A percentile compares a stretch with the other conserved stretches of the same genome.
Conservation (phyloP, 2,113 vertebrate species). For the Bombycilla garrulus region DNA sequence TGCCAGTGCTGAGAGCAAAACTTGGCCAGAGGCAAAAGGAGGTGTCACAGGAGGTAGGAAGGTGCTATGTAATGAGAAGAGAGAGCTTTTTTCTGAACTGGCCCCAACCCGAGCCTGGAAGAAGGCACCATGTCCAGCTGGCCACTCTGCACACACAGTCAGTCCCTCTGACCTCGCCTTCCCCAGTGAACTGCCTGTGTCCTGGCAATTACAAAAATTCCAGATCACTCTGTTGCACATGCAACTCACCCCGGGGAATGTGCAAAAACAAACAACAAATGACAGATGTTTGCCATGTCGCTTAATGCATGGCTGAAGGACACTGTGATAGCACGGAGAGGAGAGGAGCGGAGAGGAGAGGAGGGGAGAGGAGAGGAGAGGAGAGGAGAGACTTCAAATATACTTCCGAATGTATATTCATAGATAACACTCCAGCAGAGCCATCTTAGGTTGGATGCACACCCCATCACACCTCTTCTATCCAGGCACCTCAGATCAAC, state of each 20-base stretch:
- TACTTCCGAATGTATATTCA: neutral
- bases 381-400: neutral
- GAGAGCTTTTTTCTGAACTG: neutral
- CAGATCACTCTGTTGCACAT: neutral
- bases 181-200: neutral
- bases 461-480: neutral
- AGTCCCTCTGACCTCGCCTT: neutral
- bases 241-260: neutral
- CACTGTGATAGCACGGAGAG: neutral
- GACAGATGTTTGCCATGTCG: neutral
- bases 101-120: neutral
- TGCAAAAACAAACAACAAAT: neutral
- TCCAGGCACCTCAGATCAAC: neutral
- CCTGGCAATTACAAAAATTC: neutral
- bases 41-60: neutral
- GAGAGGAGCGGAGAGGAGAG: too few species aligned
- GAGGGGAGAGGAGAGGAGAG: neutral
- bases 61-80: neutral
- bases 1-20: neutral
- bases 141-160: rapidly evolving
- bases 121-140: rapidly evolving
- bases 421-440: neutral
- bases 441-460: neutral
- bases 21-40: neutral
- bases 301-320: conserved; percentile 29